Evolutionary conservation across 2,888 invertebrate species (phyloP).

Genomic region (Meghimatium bilineatum): DNA sequence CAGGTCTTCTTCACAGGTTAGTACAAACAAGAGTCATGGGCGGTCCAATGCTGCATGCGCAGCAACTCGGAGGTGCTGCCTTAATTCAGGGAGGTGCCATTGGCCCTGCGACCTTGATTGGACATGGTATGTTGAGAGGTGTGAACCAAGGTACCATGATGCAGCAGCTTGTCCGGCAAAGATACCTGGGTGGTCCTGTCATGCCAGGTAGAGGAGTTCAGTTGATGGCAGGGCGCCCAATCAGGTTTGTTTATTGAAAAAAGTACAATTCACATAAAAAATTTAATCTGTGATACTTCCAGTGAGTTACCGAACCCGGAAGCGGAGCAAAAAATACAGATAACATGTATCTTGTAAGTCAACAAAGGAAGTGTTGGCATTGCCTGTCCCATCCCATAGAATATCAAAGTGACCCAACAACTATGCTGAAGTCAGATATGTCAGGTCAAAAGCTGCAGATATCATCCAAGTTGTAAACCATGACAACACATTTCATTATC

Average conservation of each 20-base stretch:
- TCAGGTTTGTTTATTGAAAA: conserved; percentile 32
- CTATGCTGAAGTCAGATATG: too few species aligned
- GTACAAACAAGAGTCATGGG: conserved; percentile 36
- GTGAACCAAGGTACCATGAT: conserved; percentile 40
- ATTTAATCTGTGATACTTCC: too few species aligned
- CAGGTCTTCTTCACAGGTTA: conserved; percentile 8
- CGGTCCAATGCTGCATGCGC: conserved; percentile 25
- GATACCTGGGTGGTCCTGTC: conserved; percentile 50
- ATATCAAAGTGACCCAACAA: too few species aligned
- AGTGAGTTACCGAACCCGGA: too few species aligned
- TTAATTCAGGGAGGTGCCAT: conserved; percentile 7
- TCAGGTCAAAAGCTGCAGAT: too few species aligned
- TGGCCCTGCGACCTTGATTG: conserved; percentile 6
- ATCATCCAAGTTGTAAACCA: too few species aligned
- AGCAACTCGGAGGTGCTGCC: conserved; percentile 14
- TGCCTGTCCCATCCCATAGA: too few species aligned
- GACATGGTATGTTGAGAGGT: conserved; percentile 23
- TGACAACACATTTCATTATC: too few species aligned
- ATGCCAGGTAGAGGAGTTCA: conserved; percentile 45
- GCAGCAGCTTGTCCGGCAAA: conserved; percentile 49
- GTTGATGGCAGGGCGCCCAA: conserved; percentile 40
- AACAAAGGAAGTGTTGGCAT: too few species aligned
- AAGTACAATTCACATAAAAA: background rate
- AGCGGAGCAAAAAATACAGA: too few species aligned
- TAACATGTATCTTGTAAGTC: too few species aligned